These are phyloP conservation scores for Barbus barbus DNA, from an alignment of 2,113 vertebrate genomes.

Conservation along the genomic window DNA sequence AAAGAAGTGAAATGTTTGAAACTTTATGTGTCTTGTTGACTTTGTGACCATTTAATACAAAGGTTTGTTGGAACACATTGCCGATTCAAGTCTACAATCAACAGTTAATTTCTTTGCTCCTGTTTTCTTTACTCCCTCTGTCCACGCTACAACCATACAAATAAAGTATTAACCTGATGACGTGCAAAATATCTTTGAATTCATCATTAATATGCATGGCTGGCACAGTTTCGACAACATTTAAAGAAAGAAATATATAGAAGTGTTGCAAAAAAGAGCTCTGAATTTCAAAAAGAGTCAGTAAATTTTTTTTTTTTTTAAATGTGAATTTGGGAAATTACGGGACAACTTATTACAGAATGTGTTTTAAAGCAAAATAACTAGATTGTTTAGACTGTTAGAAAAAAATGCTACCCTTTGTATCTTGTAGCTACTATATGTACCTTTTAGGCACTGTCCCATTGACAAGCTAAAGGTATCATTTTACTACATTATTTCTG, in stretches of 20 bases:
- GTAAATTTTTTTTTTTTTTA: too few relatives aligned
- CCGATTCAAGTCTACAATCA: conserved; percentile 68
- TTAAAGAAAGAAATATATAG: too few relatives aligned
- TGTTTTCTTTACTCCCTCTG: conserved; percentile 69
- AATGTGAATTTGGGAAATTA: too few relatives aligned
- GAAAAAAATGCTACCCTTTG: too few relatives aligned
- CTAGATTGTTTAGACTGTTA: too few relatives aligned
- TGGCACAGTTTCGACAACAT: not conserved
- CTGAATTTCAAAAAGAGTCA: too few relatives aligned
- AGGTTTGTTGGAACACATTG: conserved; percentile 78
- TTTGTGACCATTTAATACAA: conserved; percentile 81
- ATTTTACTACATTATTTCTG: not conserved
- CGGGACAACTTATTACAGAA: too few relatives aligned
- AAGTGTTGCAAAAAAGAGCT: too few relatives aligned
- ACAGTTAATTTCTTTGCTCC: conserved; percentile 60
- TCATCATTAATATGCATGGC: conserved; percentile 5
- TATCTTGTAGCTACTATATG: not conserved
- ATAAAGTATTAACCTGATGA: conserved; percentile 87
- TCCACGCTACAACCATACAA: conserved; percentile 83
- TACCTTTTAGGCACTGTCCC: not conserved
- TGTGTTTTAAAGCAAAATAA: too few relatives aligned
- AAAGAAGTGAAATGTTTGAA: conserved; percentile 63
- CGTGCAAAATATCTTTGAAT: conserved; percentile 60
- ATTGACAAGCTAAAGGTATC: not conserved
- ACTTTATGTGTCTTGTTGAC: conserved; percentile 78